Conservation (phyloP, 2,888 invertebrate genomes). For the Spilarctia lutea region DNA sequence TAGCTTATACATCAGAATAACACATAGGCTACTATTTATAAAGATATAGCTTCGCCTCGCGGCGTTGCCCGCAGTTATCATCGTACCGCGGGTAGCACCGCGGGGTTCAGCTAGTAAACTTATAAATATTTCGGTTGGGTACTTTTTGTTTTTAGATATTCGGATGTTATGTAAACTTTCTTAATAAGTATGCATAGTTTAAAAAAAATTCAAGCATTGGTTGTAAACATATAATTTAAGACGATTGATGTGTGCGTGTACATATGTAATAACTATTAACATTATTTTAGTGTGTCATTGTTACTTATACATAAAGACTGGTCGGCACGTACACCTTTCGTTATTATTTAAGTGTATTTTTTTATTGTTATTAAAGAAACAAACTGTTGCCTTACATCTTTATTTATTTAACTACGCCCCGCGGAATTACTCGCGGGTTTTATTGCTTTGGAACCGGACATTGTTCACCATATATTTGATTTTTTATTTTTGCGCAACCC, state of each 20-base stretch:
- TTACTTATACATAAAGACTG: slow-evolving; percentile 49
- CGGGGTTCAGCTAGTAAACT: too few species aligned
- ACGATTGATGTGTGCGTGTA: not conserved
- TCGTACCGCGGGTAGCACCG: too few species aligned
- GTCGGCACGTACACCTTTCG: slow-evolving; percentile 41
- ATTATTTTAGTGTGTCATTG: slow-evolving; percentile 25
- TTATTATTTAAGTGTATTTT: slow-evolving; percentile 21
- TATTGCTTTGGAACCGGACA: too few species aligned
- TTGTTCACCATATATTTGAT: too few species aligned
- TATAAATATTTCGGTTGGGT: not conserved
- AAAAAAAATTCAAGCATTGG: not conserved
- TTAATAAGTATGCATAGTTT: not conserved
- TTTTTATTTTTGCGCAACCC: too few species aligned
- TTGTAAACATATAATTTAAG: not conserved
- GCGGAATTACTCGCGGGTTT: too few species aligned
- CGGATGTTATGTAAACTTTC: not conserved
- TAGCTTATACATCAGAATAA: too few species aligned
- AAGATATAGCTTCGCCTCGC: too few species aligned
- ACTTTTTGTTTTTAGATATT: not conserved
- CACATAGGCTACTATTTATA: too few species aligned
- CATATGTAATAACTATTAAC: not conserved
- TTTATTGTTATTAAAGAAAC: slow-evolving; percentile 49
- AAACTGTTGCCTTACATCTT: slow-evolving; percentile 29
- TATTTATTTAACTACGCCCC: slow-evolving; percentile 25
- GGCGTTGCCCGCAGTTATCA: too few species aligned